Base-by-base conservation (phyloP, 37 sponge, comb jelly and placozoan genomes). In the Chondrilla cf. caribensis region DNA sequence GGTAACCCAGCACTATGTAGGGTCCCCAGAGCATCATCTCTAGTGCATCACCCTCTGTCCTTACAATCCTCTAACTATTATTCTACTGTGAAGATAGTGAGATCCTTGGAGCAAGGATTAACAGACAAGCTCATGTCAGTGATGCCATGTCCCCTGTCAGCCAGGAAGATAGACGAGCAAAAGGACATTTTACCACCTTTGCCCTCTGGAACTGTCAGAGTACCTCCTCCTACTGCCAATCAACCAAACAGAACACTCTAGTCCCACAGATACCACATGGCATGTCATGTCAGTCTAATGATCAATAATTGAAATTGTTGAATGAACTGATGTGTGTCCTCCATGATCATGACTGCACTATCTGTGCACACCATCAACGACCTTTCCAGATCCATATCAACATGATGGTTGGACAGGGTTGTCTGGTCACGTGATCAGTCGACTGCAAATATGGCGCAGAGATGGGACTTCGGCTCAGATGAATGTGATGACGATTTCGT, bases 401-500 rank as follows among this genome's bases (percentile, higher is more conserved):
- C n/a, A n/a, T n/a, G n/a, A n/a, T n/a, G n/a, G n/a, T n/a, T n/a
- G n/a, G n/a, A n/a, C n/a, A n/a, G n/a, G n/a, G n/a, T n/a, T n/a
- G n/a, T n/a, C n/a, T n/a, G n/a, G 33, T 67, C 35, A 33, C 68
- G 68, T 33, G 35, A 67, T 67, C 17, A 6, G 35, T 67, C 68
- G 26, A n/a, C 35, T 28, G 29, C 15, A 4, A 67, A 67, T 26
- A 67, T 67, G 68, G 68, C 68, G 68, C 29, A 33, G 14, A 33
- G 33, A 67, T 67, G 68, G 68, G 68, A 67, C 33, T 67, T 67
- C 68, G 68, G 68, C 17, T 67, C 68, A 17, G 68, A 33, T 33
- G 35, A 33, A 33, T n/a, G 29, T 29, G 31, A 67, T 8, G 51
- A 47, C 51, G 51, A 47, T 11, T 47, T 47, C 11, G 6, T 47